Evolutionary conservation across 2,797 vertebrate genomes (phyloP).

Genomic region (Malurus leucopterus): DNA sequence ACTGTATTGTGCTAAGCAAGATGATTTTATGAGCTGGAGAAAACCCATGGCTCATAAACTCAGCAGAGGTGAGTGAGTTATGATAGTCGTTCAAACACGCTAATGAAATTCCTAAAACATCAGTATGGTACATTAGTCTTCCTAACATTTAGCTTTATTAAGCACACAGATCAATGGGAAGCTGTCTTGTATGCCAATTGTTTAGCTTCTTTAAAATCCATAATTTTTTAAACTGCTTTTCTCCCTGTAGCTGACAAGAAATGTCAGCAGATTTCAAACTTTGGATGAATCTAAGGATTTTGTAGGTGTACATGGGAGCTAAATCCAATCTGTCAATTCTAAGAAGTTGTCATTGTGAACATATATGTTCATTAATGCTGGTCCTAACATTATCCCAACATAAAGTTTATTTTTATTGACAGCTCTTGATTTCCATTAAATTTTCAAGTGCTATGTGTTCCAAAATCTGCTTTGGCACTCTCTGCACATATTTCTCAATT

Average conservation of each 20-base stretch:
- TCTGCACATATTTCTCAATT: not conserved
- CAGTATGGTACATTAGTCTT: constrained; percentile 76
- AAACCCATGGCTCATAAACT: constrained; percentile 74
- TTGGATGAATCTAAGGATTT: not conserved
- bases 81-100: constrained; percentile 65
- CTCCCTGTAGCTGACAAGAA: not conserved
- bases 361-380: not conserved
- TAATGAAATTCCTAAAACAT: constrained; percentile 77
- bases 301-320: not conserved
- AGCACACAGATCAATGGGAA: constrained; percentile 66
- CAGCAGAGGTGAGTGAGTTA: constrained; percentile 74
- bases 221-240: constrained; percentile 5
- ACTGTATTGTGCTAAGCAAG: constrained; percentile 59
- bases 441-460: not conserved
- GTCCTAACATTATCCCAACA: not conserved
- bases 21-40: constrained; percentile 71
- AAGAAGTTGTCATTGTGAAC: not conserved
- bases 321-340: not conserved
- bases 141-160: constrained; percentile 75
- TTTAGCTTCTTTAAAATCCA: constrained; percentile 58
- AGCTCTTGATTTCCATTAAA: not conserved
- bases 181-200: constrained; percentile 56
- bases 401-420: not conserved
- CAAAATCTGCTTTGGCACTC: not conserved
- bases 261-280: not conserved